A percentile compares a stretch with the other conserved stretches of the same genome.
Conservation (phyloP, 2,888 invertebrate species). For the Brenthis hecate region DNA sequence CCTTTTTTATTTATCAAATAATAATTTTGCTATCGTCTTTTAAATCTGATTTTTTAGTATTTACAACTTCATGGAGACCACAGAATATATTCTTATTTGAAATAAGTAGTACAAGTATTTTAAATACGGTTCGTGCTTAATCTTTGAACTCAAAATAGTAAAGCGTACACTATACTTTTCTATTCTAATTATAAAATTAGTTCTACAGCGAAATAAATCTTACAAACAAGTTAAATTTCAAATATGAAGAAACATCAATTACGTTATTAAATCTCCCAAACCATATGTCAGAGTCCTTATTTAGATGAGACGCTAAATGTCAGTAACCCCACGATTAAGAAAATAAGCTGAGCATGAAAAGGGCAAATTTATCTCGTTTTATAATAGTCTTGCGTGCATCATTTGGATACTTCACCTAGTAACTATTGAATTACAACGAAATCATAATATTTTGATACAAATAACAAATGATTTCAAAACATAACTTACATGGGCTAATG, state of each 20-base stretch:
- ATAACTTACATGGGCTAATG: no score
- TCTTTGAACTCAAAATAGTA: no score
- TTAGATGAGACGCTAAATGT: slow-evolving; percentile 26
- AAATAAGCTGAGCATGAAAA: slow-evolving; percentile 22
- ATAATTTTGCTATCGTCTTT: no score
- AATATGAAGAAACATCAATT: slow-evolving; percentile 19
- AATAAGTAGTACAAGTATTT: no score
- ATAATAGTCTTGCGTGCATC: background rate
- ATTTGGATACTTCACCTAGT: background rate
- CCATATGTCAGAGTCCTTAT: slow-evolving; percentile 30
- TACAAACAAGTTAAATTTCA: background rate
- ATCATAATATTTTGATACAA: background rate
- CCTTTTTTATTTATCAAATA: no score
- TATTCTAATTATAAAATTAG: no score
- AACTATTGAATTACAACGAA: background rate
- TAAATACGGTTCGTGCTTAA: no score
- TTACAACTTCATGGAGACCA: no score
- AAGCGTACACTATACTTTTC: no score
- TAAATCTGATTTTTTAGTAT: no score
- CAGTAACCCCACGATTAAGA: slow-evolving; percentile 29
- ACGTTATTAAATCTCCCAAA: slow-evolving; percentile 22
- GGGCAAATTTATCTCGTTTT: slow-evolving; percentile 13
- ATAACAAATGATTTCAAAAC: no score
- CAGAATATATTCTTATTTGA: no score
- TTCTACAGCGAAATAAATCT: background rate